These are phyloP conservation scores for Sebastes melanostomus DNA, from an alignment of 2,797 vertebrate genomes.

Conservation along the genomic window DNA sequence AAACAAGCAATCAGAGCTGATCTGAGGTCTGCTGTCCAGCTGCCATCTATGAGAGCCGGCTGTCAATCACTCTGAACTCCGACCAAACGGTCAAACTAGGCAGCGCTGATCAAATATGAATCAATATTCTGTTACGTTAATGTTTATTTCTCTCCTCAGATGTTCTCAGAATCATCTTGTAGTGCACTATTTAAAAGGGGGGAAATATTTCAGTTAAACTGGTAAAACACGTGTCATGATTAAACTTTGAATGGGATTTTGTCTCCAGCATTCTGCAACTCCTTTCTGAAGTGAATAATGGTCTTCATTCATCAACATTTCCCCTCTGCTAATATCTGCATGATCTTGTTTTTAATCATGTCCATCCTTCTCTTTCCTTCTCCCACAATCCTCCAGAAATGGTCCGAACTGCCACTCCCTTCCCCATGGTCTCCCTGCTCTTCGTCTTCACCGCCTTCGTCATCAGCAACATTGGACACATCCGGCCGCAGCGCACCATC, in stretches of 20 bases:
- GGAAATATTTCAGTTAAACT: neutral
- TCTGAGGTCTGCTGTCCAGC: too few species aligned
- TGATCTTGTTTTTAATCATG: neutral
- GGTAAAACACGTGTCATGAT: neutral
- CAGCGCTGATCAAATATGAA: too few species aligned
- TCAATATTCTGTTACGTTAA: too few species aligned
- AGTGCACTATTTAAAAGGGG: neutral
- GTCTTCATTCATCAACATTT: neutral
- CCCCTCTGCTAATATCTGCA: neutral
- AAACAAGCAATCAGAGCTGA: too few species aligned
- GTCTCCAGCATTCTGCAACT: neutral
- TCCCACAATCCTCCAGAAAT: constrained; percentile 81
- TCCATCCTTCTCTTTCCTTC: neutral
- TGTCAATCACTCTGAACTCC: too few species aligned
- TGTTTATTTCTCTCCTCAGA: too few species aligned
- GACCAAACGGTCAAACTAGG: too few species aligned
- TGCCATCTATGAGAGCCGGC: too few species aligned
- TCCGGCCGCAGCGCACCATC: constrained; percentile 92
- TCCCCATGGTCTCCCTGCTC: constrained; percentile 93
- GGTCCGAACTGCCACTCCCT: constrained; percentile 91
- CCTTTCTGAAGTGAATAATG: neutral
- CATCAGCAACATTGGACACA: constrained; percentile 96
- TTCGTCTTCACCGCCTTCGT: constrained; percentile 94
- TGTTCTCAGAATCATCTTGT: too few species aligned
- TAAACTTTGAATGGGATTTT: neutral